Evolutionary conservation across 1,140 invertebrate species (phyloP), one percentile per base, ranked within the genome.

Genomic region (Adelges cooleyi): DNA sequence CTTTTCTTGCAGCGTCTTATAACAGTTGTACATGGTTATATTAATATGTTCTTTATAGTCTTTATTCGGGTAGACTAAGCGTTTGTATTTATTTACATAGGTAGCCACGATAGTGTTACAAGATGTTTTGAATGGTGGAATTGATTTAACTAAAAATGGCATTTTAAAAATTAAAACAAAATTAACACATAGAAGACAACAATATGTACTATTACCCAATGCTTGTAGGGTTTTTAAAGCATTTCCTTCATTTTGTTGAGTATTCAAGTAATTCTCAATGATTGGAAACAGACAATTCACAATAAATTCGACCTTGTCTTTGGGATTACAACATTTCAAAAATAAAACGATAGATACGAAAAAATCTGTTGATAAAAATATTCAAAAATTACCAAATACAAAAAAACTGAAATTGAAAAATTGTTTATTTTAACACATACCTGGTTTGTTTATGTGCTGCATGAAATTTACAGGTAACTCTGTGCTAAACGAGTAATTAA

Each of bases 301-400:
- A 6, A 62, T 33, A 17, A 62, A 62, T 20, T 62, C 56, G 9
- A 29, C 56, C 18, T 20, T 29, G 13, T 62, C 56, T 33, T 46
- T 62, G 9, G 56, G 40, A 20, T 62, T 9, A 48, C 42, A 46
- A 48, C 56, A 62, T 29, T 62, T 62, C 38, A 62, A 48, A 62
- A 62, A 29, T 17, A 62, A 29, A 11, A 48, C 25, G 2, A 62
- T 25, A n/a, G 56, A 62, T 22, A 62, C 10, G 1, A 48, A 48
- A 33, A 62, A 62, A 62, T 62, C 56, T 62, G 33, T 46, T 46
- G 29, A 59, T 33, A 11, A 33, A 33, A 33, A 33, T 6, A 33
- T 33, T 33, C 29, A 33, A 11, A 33, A 33, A 33, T 33, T 33
- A 33, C 29, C 5, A 6, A 33, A 33, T 5, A 33, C 11, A 33